Conservation (phyloP, 2,113 vertebrate genomes). For the Thermophis baileyi region DNA sequence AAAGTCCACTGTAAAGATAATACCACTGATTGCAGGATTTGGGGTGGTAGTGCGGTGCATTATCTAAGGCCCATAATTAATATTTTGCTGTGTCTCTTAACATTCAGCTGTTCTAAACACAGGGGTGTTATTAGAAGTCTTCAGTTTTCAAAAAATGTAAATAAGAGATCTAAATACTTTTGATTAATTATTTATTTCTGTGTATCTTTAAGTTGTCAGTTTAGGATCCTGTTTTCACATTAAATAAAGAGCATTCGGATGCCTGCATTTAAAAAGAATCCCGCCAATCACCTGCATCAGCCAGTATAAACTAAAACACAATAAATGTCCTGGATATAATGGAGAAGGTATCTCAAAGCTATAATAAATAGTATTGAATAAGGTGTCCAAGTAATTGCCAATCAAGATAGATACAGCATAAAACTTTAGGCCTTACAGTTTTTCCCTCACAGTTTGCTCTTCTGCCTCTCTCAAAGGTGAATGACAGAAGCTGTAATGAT, state of each 20-base stretch:
- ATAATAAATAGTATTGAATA: conserved; percentile 43
- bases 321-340: background rate
- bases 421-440: conserved; percentile 53
- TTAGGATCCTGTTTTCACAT: background rate
- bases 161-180: background rate
- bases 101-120: conserved; percentile 57
- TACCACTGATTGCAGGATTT: conserved; percentile 21
- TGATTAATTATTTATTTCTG: conserved; percentile 10
- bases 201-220: conserved; percentile 1
- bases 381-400: conserved; percentile 49
- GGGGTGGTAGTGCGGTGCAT: conserved; percentile 17
- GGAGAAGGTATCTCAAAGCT: conserved; percentile 61
- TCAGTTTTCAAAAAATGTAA: conserved; percentile 18
- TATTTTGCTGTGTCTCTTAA: conserved; percentile 32
- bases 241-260: background rate
- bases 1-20: conserved; percentile 63
- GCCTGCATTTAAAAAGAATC: background rate
- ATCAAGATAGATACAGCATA: conserved; percentile 53
- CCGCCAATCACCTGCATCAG: conserved; percentile 7
- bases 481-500: conserved; percentile 80
- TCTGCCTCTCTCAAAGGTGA: conserved; percentile 77
- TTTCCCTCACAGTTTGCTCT: conserved; percentile 81
- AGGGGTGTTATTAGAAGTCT: conserved; percentile 52
- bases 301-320: conserved; percentile 10
- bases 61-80: conserved; percentile 22